Base-by-base conservation (phyloP, 2,888 invertebrate genomes). In the Athripsodes cinereus region DNA sequence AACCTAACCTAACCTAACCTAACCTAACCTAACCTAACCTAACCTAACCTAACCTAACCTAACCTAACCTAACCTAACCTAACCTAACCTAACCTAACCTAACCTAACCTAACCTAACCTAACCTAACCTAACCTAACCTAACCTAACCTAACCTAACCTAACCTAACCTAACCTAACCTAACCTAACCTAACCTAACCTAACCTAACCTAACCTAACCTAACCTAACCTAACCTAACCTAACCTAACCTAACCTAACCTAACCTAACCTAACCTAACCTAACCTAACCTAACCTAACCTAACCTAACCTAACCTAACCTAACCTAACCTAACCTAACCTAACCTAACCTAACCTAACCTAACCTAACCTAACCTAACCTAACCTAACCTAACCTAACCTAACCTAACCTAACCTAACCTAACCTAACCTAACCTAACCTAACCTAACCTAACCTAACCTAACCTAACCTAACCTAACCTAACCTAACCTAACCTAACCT, bases 1-100 rank as follows among this genome's bases (percentile, higher is more conserved):
- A 40, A 40, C 40, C 40, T 40, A 40, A 40, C 40, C 40, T 40
- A 40, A 40, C 40, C 40, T 40, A 40, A 40, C 40, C 40, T 40
- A 40, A 40, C 40, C 40, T 40, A 40, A 40, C 40, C 40, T 40
- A 40, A 40, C 40, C 40, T 40, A 40, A 40, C 40, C 40, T 40
- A 40, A 40, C 40, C 40, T 40, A 40, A 40, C 40, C 40, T 40
- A 40, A 40, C 40, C 40, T 40, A 40, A 40, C 40, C 40, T 40
- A 40, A 40, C 40, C 40, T 40, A 40, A 40, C 40, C 40, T 40
- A 40, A 40, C 40, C 40, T 40, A 40, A 40, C 40, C 40, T 40
- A 40, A 40, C 40, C 40, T 40, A 40, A 40, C 40, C 40, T 40
- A 40, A 40, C 40, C 40, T 40, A 40, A 40, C 40, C 40, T 40